Evolutionary conservation across 2,113 vertebrate genomes (phyloP).

Genomic region (Chauna torquata): DNA sequence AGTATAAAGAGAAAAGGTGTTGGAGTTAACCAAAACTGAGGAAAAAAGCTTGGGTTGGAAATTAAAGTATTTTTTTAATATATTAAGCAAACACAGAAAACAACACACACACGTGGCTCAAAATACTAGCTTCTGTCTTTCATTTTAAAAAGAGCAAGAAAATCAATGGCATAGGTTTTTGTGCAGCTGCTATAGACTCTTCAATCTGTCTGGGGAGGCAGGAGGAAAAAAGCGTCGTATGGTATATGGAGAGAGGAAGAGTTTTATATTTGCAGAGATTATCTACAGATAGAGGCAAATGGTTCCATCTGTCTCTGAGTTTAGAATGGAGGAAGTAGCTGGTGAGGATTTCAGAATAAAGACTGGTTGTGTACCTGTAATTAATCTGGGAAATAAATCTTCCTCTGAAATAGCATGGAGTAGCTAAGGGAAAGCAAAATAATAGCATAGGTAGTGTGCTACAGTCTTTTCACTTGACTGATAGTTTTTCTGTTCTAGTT

Average conservation of each 20-base stretch:
- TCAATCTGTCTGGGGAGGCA: not conserved
- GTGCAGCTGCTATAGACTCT: not conserved
- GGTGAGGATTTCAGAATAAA: not conserved
- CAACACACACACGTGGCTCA: accelerated
- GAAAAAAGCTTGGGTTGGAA: not conserved
- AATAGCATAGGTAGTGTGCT: not conserved
- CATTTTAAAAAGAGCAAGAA: not conserved
- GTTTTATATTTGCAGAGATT: not conserved
- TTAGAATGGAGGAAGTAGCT: not conserved
- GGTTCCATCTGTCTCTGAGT: not conserved
- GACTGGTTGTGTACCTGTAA: not conserved
- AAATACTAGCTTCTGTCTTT: not conserved
- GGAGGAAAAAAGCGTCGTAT: not conserved
- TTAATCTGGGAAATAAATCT: conserved; percentile 11
- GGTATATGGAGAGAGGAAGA: not conserved
- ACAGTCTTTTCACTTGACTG: not conserved
- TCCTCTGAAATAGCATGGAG: not conserved
- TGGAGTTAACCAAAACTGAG: not conserved
- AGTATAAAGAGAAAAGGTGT: not conserved
- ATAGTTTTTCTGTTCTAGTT: not conserved
- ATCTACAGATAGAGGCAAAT: not conserved
- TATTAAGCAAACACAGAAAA: not conserved
- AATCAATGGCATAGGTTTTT: not conserved
- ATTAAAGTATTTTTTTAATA: not conserved
- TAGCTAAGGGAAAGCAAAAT: not conserved